Evolutionary conservation across 2,797 vertebrate species (phyloP).

Genomic region (Falco columbarius): DNA sequence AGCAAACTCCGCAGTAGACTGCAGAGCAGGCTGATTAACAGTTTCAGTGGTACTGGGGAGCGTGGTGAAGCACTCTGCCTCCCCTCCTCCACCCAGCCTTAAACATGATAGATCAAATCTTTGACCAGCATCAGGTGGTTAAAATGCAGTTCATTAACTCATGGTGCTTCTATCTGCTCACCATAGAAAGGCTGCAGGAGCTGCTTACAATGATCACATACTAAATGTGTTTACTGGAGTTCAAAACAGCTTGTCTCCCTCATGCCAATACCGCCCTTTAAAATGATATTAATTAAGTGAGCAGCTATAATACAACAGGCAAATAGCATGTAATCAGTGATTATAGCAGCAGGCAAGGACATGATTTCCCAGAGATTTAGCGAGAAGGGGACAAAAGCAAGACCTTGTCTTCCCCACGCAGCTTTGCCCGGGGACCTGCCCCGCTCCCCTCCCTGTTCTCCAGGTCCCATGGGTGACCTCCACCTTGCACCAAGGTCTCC

Average conservation of each 20-base stretch:
- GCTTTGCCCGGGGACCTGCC: neutral
- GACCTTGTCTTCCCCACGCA: neutral
- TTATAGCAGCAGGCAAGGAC: constrained; percentile 15
- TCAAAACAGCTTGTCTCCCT: constrained; percentile 45
- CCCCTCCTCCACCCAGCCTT: constrained; percentile 15
- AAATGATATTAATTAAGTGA: constrained; percentile 62
- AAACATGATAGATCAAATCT: constrained; percentile 35
- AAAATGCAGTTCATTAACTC: constrained; percentile 38
- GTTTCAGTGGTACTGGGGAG: neutral
- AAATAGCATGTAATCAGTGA: constrained; percentile 33
- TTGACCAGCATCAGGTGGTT: constrained; percentile 62
- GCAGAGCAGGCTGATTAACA: constrained; percentile 67
- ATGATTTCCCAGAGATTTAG: neutral
- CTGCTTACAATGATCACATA: neutral
- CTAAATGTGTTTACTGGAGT: constrained; percentile 13
- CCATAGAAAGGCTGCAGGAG: neutral
- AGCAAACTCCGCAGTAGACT: constrained; percentile 65
- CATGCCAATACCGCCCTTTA: constrained; percentile 2
- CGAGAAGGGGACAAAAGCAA: neutral
- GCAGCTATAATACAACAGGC: constrained; percentile 43
- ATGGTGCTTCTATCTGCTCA: neutral
- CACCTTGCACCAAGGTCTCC: rapidly evolving
- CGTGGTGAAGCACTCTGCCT: neutral
- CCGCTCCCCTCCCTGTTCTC: neutral
- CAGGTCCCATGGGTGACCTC: neutral